These are phyloP conservation scores for Pipra filicauda DNA, from an alignment of 2,113 vertebrate genomes.

Conservation along the genomic window DNA sequence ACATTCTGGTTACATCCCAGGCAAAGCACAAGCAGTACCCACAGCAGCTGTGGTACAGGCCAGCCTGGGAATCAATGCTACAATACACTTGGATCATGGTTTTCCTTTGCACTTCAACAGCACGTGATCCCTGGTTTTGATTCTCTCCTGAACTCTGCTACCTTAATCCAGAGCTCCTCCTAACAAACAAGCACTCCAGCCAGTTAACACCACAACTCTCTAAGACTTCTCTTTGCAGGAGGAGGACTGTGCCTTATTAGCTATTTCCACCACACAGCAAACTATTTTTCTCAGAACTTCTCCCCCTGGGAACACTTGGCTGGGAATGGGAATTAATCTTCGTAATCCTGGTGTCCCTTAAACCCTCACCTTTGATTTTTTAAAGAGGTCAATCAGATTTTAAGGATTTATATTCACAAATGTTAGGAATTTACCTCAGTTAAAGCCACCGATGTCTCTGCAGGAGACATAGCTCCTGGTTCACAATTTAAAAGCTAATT, in stretches of 20 bases:
- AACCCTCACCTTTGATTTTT: constrained; percentile 58
- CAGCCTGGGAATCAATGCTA: not conserved
- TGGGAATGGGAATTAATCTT: constrained; percentile 65
- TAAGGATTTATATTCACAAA: constrained; percentile 57
- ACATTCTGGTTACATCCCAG: not conserved
- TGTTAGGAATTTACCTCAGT: constrained; percentile 35
- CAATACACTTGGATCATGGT: not conserved
- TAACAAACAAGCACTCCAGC: not conserved
- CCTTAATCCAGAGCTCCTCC: not conserved
- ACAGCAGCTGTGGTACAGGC: not conserved
- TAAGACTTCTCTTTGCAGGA: not conserved
- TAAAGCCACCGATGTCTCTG: not conserved
- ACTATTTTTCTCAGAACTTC: constrained; percentile 19
- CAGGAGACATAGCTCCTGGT: not conserved
- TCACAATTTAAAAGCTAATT: constrained; percentile 23
- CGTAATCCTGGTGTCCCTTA: constrained; percentile 60
- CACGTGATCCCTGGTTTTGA: fast-evolving
- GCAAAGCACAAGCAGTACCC: not conserved
- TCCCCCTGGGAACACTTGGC: not conserved
- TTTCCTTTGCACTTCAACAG: not conserved
- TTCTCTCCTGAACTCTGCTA: not conserved
- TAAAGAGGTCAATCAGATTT: constrained; percentile 47
- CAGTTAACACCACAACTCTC: not conserved
- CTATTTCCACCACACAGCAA: constrained; percentile 17
- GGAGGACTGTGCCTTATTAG: not conserved